Conservation (phyloP, 2,797 vertebrate genomes). For the Nyctalus aviator region DNA sequence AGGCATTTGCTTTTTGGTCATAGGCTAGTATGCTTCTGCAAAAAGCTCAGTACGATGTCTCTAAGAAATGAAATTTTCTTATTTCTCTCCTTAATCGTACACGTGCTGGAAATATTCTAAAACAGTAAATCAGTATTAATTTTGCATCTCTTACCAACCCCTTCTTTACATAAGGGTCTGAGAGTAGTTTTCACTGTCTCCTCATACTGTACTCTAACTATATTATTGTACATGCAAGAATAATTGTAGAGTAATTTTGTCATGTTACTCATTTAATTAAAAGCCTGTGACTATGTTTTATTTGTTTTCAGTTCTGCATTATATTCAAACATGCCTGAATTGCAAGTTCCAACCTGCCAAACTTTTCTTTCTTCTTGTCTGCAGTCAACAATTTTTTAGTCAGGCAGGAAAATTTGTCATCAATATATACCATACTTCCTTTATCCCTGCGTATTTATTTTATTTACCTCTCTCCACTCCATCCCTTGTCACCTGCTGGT, state of each 20-base stretch:
- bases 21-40: neutral
- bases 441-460: neutral
- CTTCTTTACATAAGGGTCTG: neutral
- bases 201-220: neutral
- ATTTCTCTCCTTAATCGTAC: neutral
- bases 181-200: neutral
- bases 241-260: neutral
- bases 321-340: neutral
- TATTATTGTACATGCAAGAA: neutral
- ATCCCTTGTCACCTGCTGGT: neutral
- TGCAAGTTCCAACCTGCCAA: neutral
- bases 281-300: neutral
- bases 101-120: neutral
- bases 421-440: neutral
- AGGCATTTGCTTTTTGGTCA: slow-evolving; percentile 6
- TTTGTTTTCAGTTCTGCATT: neutral
- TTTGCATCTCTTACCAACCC: neutral
- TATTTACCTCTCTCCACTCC: too few relatives aligned
- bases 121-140: neutral
- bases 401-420: neutral
- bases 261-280: neutral
- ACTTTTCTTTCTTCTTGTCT: neutral
- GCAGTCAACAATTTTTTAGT: neutral
- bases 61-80: neutral
- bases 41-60: neutral